Evolutionary conservation across 1,140 invertebrate species (phyloP).

Genomic region (Macrocentrus cingulum): DNA sequence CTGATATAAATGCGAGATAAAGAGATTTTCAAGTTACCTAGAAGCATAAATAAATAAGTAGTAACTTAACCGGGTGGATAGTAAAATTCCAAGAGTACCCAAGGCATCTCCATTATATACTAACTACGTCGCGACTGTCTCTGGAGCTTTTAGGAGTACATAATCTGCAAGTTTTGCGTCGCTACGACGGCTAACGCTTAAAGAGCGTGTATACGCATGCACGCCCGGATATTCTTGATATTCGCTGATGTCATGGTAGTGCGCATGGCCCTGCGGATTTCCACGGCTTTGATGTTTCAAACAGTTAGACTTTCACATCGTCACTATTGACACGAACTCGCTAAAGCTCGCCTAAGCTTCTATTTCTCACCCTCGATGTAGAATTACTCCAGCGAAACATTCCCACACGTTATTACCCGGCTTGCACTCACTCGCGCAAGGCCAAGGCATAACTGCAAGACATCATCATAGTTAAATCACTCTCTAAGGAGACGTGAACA

Average conservation of each 20-base stretch:
- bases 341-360: slow-evolving; percentile 17
- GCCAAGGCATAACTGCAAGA: slow-evolving; percentile 20
- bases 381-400: too few relatives aligned
- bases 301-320: slow-evolving; percentile 20
- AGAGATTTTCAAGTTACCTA: too few relatives aligned
- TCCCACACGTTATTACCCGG: too few relatives aligned
- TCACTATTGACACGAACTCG: slow-evolving; percentile 28
- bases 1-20: too few relatives aligned
- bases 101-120: slow-evolving; percentile 4
- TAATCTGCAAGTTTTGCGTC: too few relatives aligned
- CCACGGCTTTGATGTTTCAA: slow-evolving; percentile 22
- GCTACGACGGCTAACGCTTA: slow-evolving; percentile 1
- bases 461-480: slow-evolving; percentile 12
- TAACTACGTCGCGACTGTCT: slow-evolving; percentile 9
- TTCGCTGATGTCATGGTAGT: not conserved
- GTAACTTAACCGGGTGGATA: too few relatives aligned
- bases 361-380: slow-evolving; percentile 31
- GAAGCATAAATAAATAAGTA: too few relatives aligned
- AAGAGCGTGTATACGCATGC: not conserved
- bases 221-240: not conserved
- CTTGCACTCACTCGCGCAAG: slow-evolving; percentile 31
- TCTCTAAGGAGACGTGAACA: slow-evolving; percentile 2
- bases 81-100: too few relatives aligned
- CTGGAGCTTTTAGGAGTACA: not conserved
- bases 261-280: not conserved